phyloP scores from a whole-genome alignment of 2,888 invertebrate genomes.

The Acleris cristana region DNA sequence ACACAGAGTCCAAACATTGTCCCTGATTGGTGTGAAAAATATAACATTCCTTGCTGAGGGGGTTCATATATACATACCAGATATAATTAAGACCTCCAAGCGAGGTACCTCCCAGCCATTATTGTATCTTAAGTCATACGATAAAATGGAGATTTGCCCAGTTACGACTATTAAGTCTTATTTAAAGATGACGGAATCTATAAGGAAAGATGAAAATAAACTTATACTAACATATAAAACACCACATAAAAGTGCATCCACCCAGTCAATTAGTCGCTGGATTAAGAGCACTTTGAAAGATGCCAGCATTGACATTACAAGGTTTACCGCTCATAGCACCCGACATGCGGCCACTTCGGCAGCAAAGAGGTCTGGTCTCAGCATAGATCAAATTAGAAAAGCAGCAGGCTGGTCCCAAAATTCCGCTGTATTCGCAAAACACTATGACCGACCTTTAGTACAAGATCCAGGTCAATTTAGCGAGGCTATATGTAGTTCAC shows the following conservation, averaged over 20 bases:
- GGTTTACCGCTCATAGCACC: slow-evolving; percentile 27
- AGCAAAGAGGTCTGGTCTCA: slow-evolving; percentile 15
- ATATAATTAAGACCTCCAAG: slow-evolving; percentile 12
- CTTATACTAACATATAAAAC: slow-evolving; percentile 1
- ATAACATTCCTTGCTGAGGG: background rate
- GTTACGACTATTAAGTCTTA: background rate
- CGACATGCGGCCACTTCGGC: slow-evolving; percentile 26
- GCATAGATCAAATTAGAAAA: slow-evolving; percentile 27
- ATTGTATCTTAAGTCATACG: background rate
- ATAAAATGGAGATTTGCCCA: background rate
- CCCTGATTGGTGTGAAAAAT: slow-evolving; percentile 4
- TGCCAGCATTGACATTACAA: slow-evolving; percentile 1
- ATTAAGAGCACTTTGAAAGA: slow-evolving; percentile 4
- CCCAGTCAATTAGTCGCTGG: slow-evolving; percentile 16
- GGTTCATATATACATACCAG: slow-evolving; percentile 6
- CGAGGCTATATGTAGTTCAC: no score
- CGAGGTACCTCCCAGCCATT: background rate
- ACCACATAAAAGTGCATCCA: background rate
- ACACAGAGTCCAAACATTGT: slow-evolving; percentile 16
- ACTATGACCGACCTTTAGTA: slow-evolving; percentile 3
- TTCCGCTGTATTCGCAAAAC: slow-evolving; percentile 20
- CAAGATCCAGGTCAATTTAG: no score
- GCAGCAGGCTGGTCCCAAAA: slow-evolving; percentile 30
- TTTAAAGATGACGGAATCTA: background rate
- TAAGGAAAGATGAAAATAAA: background rate